phyloP scores from a whole-genome alignment of 2,113 vertebrate genomes.

The Choloepus hoffmanni region DNA sequence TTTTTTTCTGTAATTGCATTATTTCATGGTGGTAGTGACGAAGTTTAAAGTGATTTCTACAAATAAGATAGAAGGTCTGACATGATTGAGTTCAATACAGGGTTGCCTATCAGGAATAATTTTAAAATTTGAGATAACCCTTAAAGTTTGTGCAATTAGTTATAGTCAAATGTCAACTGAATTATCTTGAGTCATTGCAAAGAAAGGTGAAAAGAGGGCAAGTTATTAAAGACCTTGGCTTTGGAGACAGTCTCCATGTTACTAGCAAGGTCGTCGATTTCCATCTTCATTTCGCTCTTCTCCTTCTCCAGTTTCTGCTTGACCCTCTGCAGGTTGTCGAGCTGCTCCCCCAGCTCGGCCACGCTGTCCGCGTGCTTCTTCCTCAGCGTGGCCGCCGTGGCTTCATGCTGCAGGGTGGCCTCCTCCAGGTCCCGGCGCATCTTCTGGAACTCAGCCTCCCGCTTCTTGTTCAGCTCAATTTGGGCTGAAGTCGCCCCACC shows the following conservation, averaged over 20 bases:
- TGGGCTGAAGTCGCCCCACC: conserved; percentile 93
- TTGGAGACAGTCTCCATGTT: conserved; percentile 93
- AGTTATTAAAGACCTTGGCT: conserved; percentile 85
- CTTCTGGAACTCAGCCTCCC: conserved; percentile 95
- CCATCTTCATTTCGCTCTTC: conserved; percentile 93
- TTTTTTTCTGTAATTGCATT: neutral
- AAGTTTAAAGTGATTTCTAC: conserved; percentile 35
- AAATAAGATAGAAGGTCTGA: neutral
- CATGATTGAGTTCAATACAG: neutral
- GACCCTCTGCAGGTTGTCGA: conserved; percentile 93
- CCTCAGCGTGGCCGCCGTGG: conserved; percentile 88
- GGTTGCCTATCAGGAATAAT: neutral
- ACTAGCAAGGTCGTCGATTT: conserved; percentile 91
- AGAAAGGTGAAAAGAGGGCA: conserved; percentile 9
- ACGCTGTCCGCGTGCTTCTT: conserved; percentile 94
- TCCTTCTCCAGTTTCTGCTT: conserved; percentile 97
- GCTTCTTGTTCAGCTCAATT: conserved; percentile 96
- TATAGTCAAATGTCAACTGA: neutral
- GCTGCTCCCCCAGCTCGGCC: conserved; percentile 93
- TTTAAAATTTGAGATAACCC: conserved; percentile 26
- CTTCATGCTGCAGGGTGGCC: conserved; percentile 94
- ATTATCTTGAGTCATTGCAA: conserved; percentile 20
- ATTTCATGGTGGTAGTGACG: neutral
- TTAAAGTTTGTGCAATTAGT: neutral
- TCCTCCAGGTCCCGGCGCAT: conserved; percentile 93